phyloP scores from a whole-genome alignment of 1,140 invertebrate genomes.

The Hydropsyche tenuis region DNA sequence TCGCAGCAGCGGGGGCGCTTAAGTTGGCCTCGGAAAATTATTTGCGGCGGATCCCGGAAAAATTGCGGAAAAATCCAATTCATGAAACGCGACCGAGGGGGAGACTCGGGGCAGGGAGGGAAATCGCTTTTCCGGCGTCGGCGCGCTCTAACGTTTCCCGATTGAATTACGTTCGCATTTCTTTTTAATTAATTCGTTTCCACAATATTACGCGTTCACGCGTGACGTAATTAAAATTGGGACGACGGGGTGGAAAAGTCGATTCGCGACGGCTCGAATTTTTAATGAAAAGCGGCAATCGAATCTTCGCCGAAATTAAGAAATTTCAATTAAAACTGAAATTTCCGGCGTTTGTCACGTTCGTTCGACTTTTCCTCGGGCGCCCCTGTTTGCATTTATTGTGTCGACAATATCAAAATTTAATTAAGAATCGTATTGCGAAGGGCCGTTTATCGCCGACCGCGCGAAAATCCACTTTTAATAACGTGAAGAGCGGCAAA shows the following conservation, averaged over 20 bases:
- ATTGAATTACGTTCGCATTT: conserved; percentile 1
- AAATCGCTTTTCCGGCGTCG: neutral
- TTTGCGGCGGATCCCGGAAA: conserved; percentile 1
- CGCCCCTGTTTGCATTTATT: neutral
- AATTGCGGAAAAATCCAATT: conserved; percentile 24
- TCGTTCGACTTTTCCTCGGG: neutral
- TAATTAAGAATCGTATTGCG: conserved; percentile 22
- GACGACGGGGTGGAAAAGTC: no score
- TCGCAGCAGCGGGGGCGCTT: neutral
- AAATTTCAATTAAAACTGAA: neutral
- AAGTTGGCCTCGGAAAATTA: conserved; percentile 1
- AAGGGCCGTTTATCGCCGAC: neutral
- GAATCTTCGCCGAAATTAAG: conserved; percentile 8
- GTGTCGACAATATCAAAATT: conserved; percentile 23
- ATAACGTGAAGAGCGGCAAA: conserved; percentile 2
- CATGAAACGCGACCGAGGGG: neutral
- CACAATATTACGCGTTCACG: no score
- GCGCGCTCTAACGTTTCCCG: neutral
- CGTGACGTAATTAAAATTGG: no score
- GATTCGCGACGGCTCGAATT: no score
- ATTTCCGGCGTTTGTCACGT: neutral
- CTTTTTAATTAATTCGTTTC: neutral
- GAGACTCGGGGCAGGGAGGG: neutral
- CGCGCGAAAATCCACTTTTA: conserved; percentile 14
- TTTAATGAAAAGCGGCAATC: no score